A percentile compares a stretch with the other conserved stretches of the same genome.
Evolutionary conservation across 2,888 invertebrate species (phyloP).

Genomic region (Laothoe populi): DNA sequence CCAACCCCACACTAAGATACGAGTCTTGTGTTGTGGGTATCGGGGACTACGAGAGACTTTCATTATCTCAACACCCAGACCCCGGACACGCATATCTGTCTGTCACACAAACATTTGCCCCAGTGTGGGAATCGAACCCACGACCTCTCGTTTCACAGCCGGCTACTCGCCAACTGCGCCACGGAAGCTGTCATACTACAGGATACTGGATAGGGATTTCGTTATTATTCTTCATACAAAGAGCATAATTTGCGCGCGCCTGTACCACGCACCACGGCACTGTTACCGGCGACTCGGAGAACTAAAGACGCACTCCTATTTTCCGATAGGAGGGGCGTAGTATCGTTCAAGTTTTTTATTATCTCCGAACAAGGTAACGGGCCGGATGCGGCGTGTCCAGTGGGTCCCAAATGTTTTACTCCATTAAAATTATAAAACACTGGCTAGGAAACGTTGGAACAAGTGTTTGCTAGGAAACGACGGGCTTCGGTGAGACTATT

Average conservation of each 20-base stretch:
- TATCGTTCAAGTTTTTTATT: conserved; percentile 82
- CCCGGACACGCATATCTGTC: no score
- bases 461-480: background rate
- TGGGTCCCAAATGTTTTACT: conserved; percentile 3
- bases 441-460: no score
- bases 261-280: conserved; percentile 65
- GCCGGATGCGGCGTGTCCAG: conserved; percentile 43
- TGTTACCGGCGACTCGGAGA: conserved; percentile 69
- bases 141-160: no score
- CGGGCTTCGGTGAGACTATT: background rate
- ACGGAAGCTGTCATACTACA: background rate
- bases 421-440: background rate
- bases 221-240: conserved; percentile 14
- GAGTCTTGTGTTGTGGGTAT: no score
- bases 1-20: no score
- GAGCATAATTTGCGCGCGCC: conserved; percentile 51
- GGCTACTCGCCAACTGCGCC: no score
- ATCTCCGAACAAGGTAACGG: conserved; percentile 72
- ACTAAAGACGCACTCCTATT: conserved; percentile 78
- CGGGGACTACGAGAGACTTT: no score
- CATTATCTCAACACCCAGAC: no score
- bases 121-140: no score
- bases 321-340: conserved; percentile 78
- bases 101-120: no score
- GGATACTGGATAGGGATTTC: conserved; percentile 18